Base-by-base conservation (phyloP, 2,113 vertebrate genomes). In the Excalfactoria chinensis region DNA sequence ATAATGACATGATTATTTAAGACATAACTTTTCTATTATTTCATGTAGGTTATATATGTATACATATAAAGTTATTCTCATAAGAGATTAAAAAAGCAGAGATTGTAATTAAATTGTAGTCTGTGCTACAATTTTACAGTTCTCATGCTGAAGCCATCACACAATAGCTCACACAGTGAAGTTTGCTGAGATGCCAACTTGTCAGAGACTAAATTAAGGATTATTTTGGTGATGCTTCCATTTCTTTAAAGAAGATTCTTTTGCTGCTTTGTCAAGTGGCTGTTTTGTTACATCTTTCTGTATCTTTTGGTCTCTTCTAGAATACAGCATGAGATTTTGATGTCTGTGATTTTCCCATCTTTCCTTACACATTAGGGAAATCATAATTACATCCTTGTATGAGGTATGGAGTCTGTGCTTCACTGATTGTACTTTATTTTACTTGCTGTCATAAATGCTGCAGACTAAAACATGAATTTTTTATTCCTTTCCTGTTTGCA, bases 101-200 rank as follows among this genome's bases (percentile, higher is more conserved):
- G 41, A 56, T 6, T 55, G 43, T 78, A 89, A 93, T 92, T 60
- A 91, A 89, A 95, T 89, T 92, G 13, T 21, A 95, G 78, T 81
- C 78, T 32, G 86, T 95, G 79, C 13, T 79, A 84, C 74, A 93
- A n/a, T 89, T 98, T 96, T 89, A 91, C 58, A 26, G 35, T 63
- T 80, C 68, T 28, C 59, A 26, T 89, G 92, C 86, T 96, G 91
- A 97, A 97, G 71, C 94, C 95, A 96, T 80, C 92, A 96, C 41
- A 93, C 79, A 95, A 95, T 9, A 89, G 48, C 59, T 94, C 69
- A 76, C 86, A 78, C 13, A 93, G 63, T 40, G 75, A 21, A 44
- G 56, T 93, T 95, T 11, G 48, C 82, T 95, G 85, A 96, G 71
- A 93, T 89, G 71, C 63, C 72, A 90, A 75, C 5, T 10, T 90